Base-by-base conservation (phyloP, 2,888 invertebrate species). In the Athetis lepigone region DNA sequence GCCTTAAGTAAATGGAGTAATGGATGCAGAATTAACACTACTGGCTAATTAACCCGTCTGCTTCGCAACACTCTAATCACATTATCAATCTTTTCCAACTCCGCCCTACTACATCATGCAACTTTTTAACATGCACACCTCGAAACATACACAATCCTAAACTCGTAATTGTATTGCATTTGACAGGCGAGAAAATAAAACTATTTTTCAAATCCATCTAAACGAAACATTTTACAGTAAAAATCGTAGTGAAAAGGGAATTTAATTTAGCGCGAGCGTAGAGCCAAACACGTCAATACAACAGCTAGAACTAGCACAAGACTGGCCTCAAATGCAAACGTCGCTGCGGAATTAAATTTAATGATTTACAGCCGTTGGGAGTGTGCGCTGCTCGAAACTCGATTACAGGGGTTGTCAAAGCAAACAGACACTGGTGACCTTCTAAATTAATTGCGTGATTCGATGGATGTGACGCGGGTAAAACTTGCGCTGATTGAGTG, bases 401-500 rank as follows among this genome's bases (percentile, higher is more conserved):
- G 82, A 83, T 86, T 85, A 85, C 81, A 80, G 80, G 77, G 81
- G 87, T 87, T 88, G 88, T 88, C 87, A 87, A 86, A 86, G 85
- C 88, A 87, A 88, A 87, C 79, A 81, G 76, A 78, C 82, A 75
- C 83, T 76, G 69, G 67, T 78, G 82, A 83, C 85, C 85, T 86
- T 85, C 82, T 83, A 85, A 85, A 88, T 86, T 89, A 89, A 90
- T 88, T 89, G 84, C 81, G 76, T 80, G 81, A 84, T 85, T 83
- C 81, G 79, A 79, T 83, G 84, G 80, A 79, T 83, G 83, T 75
- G 72, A 78, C 56, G 72, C 58, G 78, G 59, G 78, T 67, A 78
- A 75, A 75, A 75, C 79, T 85, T 82, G 81, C 74, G 71, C 50
- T 81, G 81, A 84, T 82, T 81, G 85, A 85, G 83, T 81, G 79